phyloP scores from a whole-genome alignment of 2,797 vertebrate genomes.

The Pseudomugil tenellus region DNA sequence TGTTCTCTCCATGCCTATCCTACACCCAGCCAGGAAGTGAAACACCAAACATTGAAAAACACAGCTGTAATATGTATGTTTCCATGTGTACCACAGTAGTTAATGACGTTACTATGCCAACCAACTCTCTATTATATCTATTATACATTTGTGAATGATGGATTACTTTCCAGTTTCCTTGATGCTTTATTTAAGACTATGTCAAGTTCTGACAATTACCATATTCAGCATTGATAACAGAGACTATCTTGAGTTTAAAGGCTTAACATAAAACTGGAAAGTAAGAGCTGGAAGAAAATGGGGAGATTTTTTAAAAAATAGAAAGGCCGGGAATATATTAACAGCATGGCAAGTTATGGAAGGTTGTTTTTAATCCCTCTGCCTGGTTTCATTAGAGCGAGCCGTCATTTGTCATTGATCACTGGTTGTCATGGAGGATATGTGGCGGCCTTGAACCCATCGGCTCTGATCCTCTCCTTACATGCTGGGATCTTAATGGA shows the following conservation, averaged over 20 bases:
- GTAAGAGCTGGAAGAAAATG: slow-evolving; percentile 1
- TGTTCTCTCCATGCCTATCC: too few species aligned
- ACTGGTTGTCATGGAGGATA: slow-evolving; percentile 68
- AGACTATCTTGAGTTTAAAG: neutral
- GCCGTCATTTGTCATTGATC: slow-evolving; percentile 68
- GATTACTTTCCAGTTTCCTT: neutral
- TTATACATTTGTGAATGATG: neutral
- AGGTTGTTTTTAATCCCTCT: slow-evolving; percentile 62
- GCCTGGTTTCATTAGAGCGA: slow-evolving; percentile 62
- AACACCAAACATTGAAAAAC: too few species aligned
- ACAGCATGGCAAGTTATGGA: slow-evolving; percentile 44
- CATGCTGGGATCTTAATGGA: slow-evolving; percentile 65
- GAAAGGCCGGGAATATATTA: slow-evolving; percentile 15
- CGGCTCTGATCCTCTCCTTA: slow-evolving; percentile 29
- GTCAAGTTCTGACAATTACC: neutral
- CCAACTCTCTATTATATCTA: too few species aligned
- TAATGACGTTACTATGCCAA: too few species aligned
- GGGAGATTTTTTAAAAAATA: slow-evolving; percentile 1
- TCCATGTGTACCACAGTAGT: too few species aligned
- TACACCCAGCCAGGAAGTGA: too few species aligned
- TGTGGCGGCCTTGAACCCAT: slow-evolving; percentile 47
- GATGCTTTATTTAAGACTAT: neutral
- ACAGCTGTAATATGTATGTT: too few species aligned
- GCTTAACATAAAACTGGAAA: neutral
- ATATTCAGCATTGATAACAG: neutral